Percentiles rank a stretch among this genome's conserved stretches.
phyloP scores from a whole-genome alignment of 2,113 vertebrate species.

The Muntiacus reevesi region DNA sequence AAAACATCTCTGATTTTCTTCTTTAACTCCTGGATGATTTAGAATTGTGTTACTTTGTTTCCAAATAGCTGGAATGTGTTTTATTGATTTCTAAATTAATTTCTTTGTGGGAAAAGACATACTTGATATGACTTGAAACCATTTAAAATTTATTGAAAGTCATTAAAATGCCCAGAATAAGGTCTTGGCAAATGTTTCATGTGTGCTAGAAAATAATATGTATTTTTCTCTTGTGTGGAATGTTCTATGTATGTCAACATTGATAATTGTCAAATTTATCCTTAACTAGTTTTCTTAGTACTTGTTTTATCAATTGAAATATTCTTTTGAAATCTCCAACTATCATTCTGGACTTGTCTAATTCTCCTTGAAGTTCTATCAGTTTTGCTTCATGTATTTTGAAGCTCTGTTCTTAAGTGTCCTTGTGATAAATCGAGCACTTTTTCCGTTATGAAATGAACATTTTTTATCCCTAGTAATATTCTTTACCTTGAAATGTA shows the following conservation, averaged over 20 bases:
- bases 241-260: neutral
- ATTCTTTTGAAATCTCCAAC: neutral
- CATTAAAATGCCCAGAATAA: neutral
- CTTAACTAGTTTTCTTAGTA: neutral
- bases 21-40: neutral
- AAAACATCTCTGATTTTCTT: neutral
- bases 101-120: neutral
- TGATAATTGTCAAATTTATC: neutral
- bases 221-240: neutral
- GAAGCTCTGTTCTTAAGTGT: neutral
- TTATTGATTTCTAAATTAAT: neutral
- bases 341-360: neutral
- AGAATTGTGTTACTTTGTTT: neutral
- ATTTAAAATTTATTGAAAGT: neutral
- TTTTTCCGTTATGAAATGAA: neutral
- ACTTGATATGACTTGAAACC: neutral
- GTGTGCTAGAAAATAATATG: neutral
- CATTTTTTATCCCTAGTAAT: neutral
- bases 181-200: neutral
- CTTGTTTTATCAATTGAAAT: neutral
- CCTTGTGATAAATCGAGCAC: neutral
- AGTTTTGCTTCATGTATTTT: constrained; percentile 27
- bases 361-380: neutral
- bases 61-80: neutral
- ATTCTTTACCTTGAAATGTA: neutral